Base-by-base conservation (phyloP, 2,888 invertebrate species). In the Amaurobius ferox region DNA sequence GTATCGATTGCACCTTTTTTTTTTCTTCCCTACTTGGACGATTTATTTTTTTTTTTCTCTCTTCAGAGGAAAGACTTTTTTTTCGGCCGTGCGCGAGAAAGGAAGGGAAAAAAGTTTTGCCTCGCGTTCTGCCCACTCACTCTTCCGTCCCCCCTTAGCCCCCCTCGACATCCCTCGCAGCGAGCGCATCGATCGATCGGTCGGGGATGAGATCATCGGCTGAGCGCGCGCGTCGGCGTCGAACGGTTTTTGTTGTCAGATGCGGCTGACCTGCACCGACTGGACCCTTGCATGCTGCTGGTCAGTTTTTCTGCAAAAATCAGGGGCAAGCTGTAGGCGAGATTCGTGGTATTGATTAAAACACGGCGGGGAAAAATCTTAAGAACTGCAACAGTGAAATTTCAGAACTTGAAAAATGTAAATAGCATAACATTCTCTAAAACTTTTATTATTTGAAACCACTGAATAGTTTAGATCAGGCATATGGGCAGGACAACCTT, bases 61-160 rank as follows among this genome's bases (percentile, higher is more conserved):
- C 55, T 73, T 32, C 32, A n/a, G 32, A 35, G 32, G 66, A 66
- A 66, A 35, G 32, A 32, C 0, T n/a, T 28, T 77, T 29, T 44
- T 73, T 39, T 44, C 26, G 66, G 48, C 73, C 23, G 66, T 32
- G 81, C 74, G 76, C 70, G 68, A 30, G n/a, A 76, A 71, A 77
- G 83, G 71, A 77, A 83, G 81, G 81, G 76, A 83, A 83, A 83
- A 83, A 83, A 83, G 83, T 83, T 83, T 83, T 68, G 68, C 76
- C 83, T 76, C 77, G 71, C 70, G 55, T 35, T 67, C 73, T 73
- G 44, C 66, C 70, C 77, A 62, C 76, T 48, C n/a, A n/a, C 48
- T 28, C 72, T 66, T 44, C 35, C 72, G 16, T 16, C 30, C 73
- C 26, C 79, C 73, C 61, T 7, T 55, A n/a, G 16, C 66, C 71